Base-by-base conservation (phyloP, 1,140 invertebrate species). In the Ooceraea biroi region DNA sequence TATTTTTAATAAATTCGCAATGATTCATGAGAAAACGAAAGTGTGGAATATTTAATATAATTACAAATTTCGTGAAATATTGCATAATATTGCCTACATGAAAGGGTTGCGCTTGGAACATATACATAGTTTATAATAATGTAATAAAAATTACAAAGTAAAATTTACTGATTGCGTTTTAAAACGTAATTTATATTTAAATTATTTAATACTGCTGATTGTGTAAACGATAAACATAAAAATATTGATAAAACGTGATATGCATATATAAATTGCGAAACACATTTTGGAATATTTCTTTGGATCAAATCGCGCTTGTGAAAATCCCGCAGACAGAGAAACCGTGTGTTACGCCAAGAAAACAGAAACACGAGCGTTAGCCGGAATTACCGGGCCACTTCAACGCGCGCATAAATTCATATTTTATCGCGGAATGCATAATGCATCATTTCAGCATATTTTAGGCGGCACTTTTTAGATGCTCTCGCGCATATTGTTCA, bases 371-470 rank as follows among this genome's bases (percentile, higher is more conserved):
- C 10, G 55, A 73, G 36, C 55, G 30, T 58, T 60, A 11, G 78
- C 55, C 30, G 14, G 57, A 55, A 74, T 63, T 52, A 48, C 60
- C 19, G 71, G 72, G 65, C 58, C 50, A 85, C 87, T 76, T 88
- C 87, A 85, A 85, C 76, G 82, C 55, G 71, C 60, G 87, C 83
- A 88, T 88, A 88, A 88, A 88, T 87, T 89, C 83, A 87, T 85
- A 88, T 84, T 85, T 90, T 87, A 83, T 89, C 80, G 63, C 80
- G 82, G 72, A 82, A 88, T 88, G 77, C 86, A 88, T 88, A 85
- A 88, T 88, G 86, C 86, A 88, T 88, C 68, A 72, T 82, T 78
- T 73, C 65, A 69, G 85, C 82, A 80, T 88, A 88, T 88, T 88
- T 88, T 85, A 88, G 72, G 57, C 82, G 77, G 52, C 50, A 72